Percentiles rank a stretch among this genome's conserved stretches.
Evolutionary conservation across 2,797 vertebrate genomes (phyloP).

Genomic region (Atherinosoma microstoma): DNA sequence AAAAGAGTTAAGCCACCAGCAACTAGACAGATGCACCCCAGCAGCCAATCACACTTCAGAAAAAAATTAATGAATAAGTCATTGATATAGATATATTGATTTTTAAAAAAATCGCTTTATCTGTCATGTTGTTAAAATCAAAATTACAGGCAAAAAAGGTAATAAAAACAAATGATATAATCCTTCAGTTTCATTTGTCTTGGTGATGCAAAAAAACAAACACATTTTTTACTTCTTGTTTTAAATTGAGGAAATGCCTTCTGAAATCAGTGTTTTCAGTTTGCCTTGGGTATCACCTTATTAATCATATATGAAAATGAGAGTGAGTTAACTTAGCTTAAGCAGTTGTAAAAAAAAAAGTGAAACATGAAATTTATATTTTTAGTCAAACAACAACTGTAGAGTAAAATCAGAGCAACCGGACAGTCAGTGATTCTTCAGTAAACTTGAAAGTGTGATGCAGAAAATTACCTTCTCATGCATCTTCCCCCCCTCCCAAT

Average conservation of each 20-base stretch:
- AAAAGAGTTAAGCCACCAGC: too few species aligned
- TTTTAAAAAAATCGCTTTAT: background rate
- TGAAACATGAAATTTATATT: too few species aligned
- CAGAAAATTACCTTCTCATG: background rate
- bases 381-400: background rate
- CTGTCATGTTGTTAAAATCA: background rate
- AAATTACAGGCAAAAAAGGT: background rate
- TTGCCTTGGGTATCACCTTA: background rate
- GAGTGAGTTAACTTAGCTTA: background rate
- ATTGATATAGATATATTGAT: background rate
- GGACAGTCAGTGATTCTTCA: too few species aligned
- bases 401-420: background rate
- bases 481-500: background rate
- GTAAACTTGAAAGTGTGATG: background rate
- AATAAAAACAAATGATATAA: background rate
- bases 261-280: background rate
- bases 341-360: background rate
- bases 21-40: background rate
- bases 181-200: background rate
- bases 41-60: background rate
- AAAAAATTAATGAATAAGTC: background rate
- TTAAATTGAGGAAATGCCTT: background rate
- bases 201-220: too few species aligned
- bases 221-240: too few species aligned
- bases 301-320: background rate